Percentiles rank a stretch among this genome's conserved stretches.
These are phyloP conservation scores for Recurvirostra avosetta DNA, from an alignment of 2,113 vertebrate species.

Conservation along the genomic window DNA sequence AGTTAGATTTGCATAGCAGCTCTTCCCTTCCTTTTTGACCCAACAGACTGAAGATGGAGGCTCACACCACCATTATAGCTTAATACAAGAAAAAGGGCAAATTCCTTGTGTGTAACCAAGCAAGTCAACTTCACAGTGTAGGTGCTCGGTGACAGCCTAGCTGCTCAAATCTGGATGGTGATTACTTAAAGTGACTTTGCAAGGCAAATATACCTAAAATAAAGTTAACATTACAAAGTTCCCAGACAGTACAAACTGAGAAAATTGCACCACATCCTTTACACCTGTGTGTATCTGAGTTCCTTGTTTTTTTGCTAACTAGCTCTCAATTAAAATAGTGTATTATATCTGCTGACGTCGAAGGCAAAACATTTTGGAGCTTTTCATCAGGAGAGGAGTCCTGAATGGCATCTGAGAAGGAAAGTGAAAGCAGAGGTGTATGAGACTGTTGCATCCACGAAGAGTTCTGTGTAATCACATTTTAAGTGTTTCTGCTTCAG, in stretches of 20 bases:
- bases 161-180: not conserved
- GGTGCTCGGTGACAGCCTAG: not conserved
- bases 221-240: not conserved
- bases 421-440: not conserved
- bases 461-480: not conserved
- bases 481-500: not conserved
- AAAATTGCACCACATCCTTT: not conserved
- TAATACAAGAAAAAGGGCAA: not conserved
- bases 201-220: not conserved
- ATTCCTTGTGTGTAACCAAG: not conserved
- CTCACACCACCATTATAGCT: rapidly evolving
- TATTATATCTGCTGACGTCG: not conserved
- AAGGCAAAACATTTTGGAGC: not conserved
- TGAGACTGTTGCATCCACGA: not conserved
- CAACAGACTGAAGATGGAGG: not conserved
- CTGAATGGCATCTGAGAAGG: not conserved
- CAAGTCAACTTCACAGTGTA: not conserved
- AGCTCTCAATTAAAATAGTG: not conserved
- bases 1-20: not conserved
- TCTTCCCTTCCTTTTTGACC: not conserved
- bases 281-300: not conserved
- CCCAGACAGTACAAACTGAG: not conserved
- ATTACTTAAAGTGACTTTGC: not conserved
- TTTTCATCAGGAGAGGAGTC: not conserved
- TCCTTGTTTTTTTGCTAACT: not conserved